phyloP scores from a whole-genome alignment of 2,113 vertebrate genomes.

The Nannobrachium achirus region DNA sequence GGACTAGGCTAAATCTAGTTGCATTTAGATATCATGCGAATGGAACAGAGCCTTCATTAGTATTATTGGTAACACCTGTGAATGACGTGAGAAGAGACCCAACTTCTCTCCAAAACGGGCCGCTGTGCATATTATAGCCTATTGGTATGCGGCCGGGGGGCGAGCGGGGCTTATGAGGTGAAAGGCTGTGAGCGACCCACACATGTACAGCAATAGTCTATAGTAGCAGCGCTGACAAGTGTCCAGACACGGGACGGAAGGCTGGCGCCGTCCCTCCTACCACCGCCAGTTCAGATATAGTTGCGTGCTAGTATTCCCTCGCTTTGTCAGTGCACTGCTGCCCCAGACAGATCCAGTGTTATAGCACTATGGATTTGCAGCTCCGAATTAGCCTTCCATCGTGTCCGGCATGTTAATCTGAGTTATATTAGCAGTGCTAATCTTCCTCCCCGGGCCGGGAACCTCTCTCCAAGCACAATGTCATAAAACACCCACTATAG shows the following conservation, averaged over 20 bases:
- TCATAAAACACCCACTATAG: constrained; percentile 40
- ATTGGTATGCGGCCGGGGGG: neutral
- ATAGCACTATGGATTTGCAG: constrained; percentile 58
- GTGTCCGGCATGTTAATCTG: constrained; percentile 49
- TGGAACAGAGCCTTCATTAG: too few species aligned
- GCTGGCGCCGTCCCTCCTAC: constrained; percentile 54
- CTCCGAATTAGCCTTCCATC: constrained; percentile 61
- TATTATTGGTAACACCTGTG: too few species aligned
- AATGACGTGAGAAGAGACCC: too few species aligned
- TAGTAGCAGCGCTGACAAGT: constrained; percentile 9
- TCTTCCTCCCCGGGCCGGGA: constrained; percentile 38
- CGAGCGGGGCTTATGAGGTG: constrained; percentile 24
- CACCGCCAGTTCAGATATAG: constrained; percentile 67
- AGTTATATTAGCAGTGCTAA: constrained; percentile 56
- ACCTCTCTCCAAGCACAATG: constrained; percentile 36
- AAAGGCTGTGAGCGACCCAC: constrained; percentile 5
- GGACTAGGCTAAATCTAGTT: too few species aligned
- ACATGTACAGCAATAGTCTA: constrained; percentile 21
- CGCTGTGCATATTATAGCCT: too few species aligned
- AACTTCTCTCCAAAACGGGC: too few species aligned
- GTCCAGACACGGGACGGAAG: constrained; percentile 45
- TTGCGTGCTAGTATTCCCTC: constrained; percentile 54
- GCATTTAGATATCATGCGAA: too few species aligned
- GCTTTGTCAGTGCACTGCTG: constrained; percentile 56
- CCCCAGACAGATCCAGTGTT: constrained; percentile 51